phyloP scores from a whole-genome alignment of 1,140 invertebrate species.

The Colletes gigas region DNA sequence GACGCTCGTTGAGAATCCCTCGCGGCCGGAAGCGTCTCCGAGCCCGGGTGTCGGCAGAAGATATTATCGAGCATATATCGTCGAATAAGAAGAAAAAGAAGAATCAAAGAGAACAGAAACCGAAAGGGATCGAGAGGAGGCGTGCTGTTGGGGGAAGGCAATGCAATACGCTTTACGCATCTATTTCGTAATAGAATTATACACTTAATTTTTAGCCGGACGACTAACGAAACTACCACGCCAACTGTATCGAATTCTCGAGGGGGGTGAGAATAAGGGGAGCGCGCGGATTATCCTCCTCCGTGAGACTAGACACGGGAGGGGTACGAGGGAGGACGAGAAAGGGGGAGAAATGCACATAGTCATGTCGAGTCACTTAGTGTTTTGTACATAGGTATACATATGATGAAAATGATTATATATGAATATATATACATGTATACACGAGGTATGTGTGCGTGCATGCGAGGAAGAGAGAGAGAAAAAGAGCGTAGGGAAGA shows the following conservation, averaged over 20 bases:
- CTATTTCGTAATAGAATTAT: conserved; percentile 71
- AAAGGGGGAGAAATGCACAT: conserved; percentile 65
- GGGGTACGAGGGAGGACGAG: not conserved
- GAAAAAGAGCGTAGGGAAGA: conserved; percentile 24
- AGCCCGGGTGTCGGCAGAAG: not conserved
- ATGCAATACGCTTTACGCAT: conserved; percentile 80
- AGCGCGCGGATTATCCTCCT: conserved; percentile 39
- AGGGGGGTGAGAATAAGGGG: not conserved
- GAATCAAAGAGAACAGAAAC: conserved; percentile 25
- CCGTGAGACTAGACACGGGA: not conserved
- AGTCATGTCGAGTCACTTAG: conserved; percentile 80
- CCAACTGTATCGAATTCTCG: not conserved
- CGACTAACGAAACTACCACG: conserved; percentile 42
- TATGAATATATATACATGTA: conserved; percentile 67
- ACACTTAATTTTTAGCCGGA: conserved; percentile 73
- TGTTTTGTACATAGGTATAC: conserved; percentile 74
- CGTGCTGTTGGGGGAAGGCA: conserved; percentile 80
- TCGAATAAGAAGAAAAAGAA: not conserved
- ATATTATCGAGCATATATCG: not conserved
- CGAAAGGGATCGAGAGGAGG: conserved; percentile 47
- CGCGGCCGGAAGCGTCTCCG: not conserved
- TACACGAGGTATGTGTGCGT: conserved; percentile 46
- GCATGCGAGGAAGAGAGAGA: conserved; percentile 26
- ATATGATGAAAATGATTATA: conserved; percentile 57
- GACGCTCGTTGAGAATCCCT: too few relatives aligned